phyloP scores from a whole-genome alignment of 2,113 vertebrate genomes.

The Antechinus stuartii region DNA sequence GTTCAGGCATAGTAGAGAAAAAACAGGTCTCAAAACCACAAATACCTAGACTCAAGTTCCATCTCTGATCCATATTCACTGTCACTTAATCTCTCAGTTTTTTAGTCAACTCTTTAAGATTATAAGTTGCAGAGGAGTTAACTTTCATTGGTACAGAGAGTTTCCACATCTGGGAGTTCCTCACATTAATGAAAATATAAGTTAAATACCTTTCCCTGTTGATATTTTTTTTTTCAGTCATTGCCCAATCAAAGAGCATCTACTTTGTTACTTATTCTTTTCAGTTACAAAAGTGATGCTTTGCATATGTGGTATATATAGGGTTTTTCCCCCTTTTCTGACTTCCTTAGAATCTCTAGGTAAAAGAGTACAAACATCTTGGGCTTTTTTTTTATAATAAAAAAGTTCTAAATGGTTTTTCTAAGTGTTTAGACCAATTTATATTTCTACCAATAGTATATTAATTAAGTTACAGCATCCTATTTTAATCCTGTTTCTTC shows the following conservation, averaged over 20 bases:
- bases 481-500: background rate
- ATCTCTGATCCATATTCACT: background rate
- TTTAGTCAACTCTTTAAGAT: background rate
- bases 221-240: background rate
- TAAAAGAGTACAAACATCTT: background rate
- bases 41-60: background rate
- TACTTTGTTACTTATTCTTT: background rate
- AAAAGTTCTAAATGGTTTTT: background rate
- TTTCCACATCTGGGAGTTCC: background rate
- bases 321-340: background rate
- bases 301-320: background rate
- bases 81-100: background rate
- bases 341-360: background rate
- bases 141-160: background rate
- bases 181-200: background rate
- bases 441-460: background rate
- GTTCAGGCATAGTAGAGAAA: background rate
- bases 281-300: background rate
- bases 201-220: background rate
- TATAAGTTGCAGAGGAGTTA: background rate
- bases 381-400: background rate
- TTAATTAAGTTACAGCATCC: background rate
- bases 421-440: background rate
- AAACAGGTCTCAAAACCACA: background rate
- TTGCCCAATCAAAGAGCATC: background rate